Evolutionary conservation across 1,140 invertebrate species (phyloP).

Genomic region (Macrocentrus cingulum): DNA sequence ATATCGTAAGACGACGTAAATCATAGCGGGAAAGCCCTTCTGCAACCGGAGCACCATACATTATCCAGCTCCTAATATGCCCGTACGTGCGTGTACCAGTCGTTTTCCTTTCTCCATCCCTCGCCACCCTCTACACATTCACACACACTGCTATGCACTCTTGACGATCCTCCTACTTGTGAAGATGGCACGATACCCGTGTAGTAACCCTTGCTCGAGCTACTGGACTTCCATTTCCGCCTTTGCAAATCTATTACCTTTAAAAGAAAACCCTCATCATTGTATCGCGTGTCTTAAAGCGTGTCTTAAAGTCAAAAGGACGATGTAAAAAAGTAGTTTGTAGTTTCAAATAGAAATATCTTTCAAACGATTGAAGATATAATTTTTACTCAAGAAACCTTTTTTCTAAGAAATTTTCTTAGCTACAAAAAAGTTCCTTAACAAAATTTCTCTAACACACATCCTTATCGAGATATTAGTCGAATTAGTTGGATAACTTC

Average conservation of each 20-base stretch:
- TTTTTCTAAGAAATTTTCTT: too few species aligned
- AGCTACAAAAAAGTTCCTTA: too few species aligned
- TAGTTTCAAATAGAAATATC: too few species aligned
- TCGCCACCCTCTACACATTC: conserved; percentile 31
- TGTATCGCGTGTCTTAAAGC: too few species aligned
- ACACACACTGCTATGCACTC: background rate
- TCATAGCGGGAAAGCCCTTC: conserved; percentile 44
- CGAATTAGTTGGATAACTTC: too few species aligned
- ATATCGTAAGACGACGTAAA: conserved; percentile 56
- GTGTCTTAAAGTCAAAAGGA: too few species aligned
- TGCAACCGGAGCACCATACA: conserved; percentile 49
- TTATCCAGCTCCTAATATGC: conserved; percentile 53
- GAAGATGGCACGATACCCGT: conserved; percentile 37
- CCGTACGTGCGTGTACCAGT: conserved; percentile 55
- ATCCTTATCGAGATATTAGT: too few species aligned
- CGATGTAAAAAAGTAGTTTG: too few species aligned
- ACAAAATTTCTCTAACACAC: too few species aligned
- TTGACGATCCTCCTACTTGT: too few species aligned
- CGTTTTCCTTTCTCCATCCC: conserved; percentile 7
- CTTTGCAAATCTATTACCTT: conserved; percentile 26
- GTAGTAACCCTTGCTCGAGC: conserved; percentile 41
- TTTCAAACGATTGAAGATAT: too few species aligned
- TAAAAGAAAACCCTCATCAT: background rate
- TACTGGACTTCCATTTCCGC: conserved; percentile 51
- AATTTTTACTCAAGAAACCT: too few species aligned